phyloP scores from a whole-genome alignment of 2,888 invertebrate species.

The Palloptera scutellata region DNA sequence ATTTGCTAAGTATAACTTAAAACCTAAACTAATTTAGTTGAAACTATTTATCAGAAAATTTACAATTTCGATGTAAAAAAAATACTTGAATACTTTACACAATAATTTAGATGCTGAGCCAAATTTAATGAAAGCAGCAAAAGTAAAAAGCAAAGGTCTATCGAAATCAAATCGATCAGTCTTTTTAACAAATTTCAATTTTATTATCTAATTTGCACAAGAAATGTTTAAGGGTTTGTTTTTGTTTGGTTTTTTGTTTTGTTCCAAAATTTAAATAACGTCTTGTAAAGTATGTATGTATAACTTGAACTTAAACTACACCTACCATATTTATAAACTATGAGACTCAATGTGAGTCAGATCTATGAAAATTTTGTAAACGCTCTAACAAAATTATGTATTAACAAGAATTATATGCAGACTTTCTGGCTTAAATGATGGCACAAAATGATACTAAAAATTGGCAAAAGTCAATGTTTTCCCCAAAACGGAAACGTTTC shows the following conservation, averaged over 20 bases:
- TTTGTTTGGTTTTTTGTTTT: too few relatives aligned
- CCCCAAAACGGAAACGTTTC: not conserved
- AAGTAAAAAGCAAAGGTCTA: conserved; percentile 1
- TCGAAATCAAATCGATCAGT: conserved; percentile 17
- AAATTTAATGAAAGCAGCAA: not conserved
- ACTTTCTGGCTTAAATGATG: conserved; percentile 37
- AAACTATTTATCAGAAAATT: not conserved
- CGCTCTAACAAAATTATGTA: not conserved
- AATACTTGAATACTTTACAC: not conserved
- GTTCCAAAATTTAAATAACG: too few relatives aligned
- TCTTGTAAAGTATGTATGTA: too few relatives aligned
- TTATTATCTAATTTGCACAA: not conserved
- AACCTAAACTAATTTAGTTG: not conserved
- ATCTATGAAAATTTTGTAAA: conserved; percentile 9
- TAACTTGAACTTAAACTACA: too few relatives aligned
- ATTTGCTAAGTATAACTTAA: too few relatives aligned
- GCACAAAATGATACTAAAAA: conserved; percentile 35
- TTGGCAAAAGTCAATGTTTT: not conserved
- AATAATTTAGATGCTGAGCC: not conserved
- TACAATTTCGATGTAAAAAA: not conserved
- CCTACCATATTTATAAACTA: too few relatives aligned
- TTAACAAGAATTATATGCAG: conserved; percentile 17
- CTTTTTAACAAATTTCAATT: conserved; percentile 11
- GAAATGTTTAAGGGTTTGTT: not conserved
- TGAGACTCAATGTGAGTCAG: conserved; percentile 42